Evolutionary conservation across 2,797 vertebrate species (phyloP), one percentile per base, ranked within the genome.

Genomic region (Eleutherodactylus coqui): DNA sequence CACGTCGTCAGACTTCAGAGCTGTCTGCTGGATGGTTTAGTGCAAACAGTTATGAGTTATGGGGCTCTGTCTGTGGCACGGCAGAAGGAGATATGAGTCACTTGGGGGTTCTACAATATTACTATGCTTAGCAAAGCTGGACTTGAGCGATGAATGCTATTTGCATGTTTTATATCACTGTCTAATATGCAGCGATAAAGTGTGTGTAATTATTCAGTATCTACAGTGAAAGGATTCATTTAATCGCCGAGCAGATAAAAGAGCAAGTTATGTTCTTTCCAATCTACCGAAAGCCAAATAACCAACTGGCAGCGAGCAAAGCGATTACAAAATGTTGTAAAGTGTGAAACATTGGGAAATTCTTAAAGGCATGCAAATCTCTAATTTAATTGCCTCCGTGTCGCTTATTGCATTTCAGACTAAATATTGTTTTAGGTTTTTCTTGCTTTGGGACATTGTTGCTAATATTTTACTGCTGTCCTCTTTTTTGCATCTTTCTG

Each of bases 1-100:
- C 77, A 84, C 58, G 53, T 80, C 64, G 83, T 70, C 45, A 79
- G 79, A 43, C 38, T 83, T 79, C 32, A 49, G 76, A 84, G 86
- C 41, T 70, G 81, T 78, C 60, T 83, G 62, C 49, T 41, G 60
- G 73, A 79, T 83, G 62, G 73, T 58, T 82, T 78, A 87, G 75
- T 83, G 58, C 80, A 83, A 86, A 83, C 70, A 78, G 79, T 81
- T 34, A 75, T 86, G 85, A 86, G 79, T 86, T 86, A 82, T 81
- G 21, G 41, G 55, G 77, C 69, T 64, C 24, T 81, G 70, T 80
- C 69, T 45, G 38, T 86, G 62, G 58, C 34, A 29, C 29, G 29
- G 60, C 75, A 83, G 75, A 77, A 83, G 70, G 72, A 76, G 79
- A 75, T 82, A 86, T 78, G 73, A 77, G 73, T 77, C 85, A 82